These are phyloP conservation scores for Periphyllus acericola DNA, from an alignment of 2,888 invertebrate species.

Conservation along the genomic window DNA sequence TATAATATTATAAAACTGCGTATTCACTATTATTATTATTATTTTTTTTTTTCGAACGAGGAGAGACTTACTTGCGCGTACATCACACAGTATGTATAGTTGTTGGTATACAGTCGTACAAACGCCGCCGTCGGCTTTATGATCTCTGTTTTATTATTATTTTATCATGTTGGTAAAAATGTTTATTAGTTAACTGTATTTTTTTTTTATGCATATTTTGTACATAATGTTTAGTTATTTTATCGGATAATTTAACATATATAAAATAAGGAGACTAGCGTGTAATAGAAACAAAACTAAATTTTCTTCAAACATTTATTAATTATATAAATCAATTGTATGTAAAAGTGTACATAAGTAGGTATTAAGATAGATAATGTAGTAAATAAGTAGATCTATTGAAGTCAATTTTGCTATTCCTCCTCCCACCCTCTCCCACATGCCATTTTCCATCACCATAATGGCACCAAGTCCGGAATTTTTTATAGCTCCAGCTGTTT, in stretches of 20 bases:
- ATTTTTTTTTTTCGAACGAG: neutral
- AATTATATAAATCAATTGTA: neutral
- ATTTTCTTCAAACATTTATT: neutral
- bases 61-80: neutral
- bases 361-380: neutral
- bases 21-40: neutral
- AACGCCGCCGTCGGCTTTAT: slow-evolving; percentile 37
- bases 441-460: neutral
- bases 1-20: neutral
- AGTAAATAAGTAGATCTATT: neutral
- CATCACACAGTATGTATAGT: neutral
- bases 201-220: slow-evolving; percentile 16
- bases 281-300: neutral
- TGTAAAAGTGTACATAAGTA: neutral
- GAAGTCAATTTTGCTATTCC: neutral
- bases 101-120: slow-evolving; percentile 32
- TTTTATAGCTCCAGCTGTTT: neutral
- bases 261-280: neutral
- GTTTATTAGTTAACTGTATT: neutral
- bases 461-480: neutral
- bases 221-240: neutral
- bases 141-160: slow-evolving; percentile 54
- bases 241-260: slow-evolving; percentile 9
- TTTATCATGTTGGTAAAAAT: slow-evolving; percentile 32
- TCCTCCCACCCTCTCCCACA: neutral